Evolutionary conservation across 2,888 invertebrate species (phyloP).

Genomic region (Tipula unca): DNA sequence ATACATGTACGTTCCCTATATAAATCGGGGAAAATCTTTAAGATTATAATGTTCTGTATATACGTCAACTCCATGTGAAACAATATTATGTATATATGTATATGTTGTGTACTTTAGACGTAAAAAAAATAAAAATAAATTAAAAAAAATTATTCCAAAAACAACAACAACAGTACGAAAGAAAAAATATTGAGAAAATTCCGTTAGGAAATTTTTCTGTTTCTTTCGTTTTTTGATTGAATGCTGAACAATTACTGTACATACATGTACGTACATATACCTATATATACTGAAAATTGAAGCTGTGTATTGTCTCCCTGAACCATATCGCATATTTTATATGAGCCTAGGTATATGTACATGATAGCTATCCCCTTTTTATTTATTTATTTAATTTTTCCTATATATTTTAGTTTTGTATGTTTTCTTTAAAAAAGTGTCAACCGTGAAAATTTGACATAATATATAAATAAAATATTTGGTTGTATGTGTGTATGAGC

Average conservation of each 20-base stretch:
- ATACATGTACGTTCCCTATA: not conserved
- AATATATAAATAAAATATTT: not conserved
- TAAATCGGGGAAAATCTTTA: not conserved
- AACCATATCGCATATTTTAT: not conserved
- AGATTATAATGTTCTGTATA: not conserved
- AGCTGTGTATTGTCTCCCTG: not conserved
- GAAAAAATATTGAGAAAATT: not conserved
- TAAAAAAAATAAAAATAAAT: not conserved
- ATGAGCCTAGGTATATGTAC: not conserved
- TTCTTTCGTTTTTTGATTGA: not conserved
- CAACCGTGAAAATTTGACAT: not conserved
- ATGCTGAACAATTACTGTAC: not conserved
- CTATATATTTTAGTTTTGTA: not conserved
- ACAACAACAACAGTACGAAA: not conserved
- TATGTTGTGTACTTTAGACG: not conserved
- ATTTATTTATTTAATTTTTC: slow-evolving; percentile 1
- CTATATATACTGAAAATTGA: not conserved
- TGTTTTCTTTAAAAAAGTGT: slow-evolving; percentile 8
- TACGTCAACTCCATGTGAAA: not conserved
- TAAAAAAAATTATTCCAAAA: not conserved
- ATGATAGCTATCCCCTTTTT: not conserved
- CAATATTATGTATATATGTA: not conserved
- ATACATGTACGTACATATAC: too few relatives aligned
- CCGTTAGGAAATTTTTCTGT: not conserved
- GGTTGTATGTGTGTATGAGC: not conserved